Evolutionary conservation across 2,113 vertebrate genomes (phyloP).

Genomic region (Serilophus lunatus): DNA sequence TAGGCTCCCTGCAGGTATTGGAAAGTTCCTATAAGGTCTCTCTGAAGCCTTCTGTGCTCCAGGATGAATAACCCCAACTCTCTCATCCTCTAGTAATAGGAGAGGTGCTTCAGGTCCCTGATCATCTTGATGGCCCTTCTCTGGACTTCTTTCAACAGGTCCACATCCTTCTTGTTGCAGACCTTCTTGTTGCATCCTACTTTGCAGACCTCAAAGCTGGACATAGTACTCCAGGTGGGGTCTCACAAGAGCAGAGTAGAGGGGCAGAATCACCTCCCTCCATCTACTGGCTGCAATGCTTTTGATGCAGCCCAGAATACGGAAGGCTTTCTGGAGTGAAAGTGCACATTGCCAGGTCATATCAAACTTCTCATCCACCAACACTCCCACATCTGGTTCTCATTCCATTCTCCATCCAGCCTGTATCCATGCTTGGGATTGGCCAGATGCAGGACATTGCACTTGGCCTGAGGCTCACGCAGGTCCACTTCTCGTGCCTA

Average conservation of each 20-base stretch:
- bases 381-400: neutral
- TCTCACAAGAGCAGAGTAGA: neutral
- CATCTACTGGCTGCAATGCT: neutral
- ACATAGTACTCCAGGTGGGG: neutral
- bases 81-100: neutral
- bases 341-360: neutral
- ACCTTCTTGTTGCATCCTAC: too few relatives aligned
- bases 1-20: neutral
- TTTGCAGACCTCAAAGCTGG: neutral
- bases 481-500: neutral
- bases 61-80: neutral
- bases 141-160: neutral
- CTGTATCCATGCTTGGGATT: neutral
- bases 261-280: neutral
- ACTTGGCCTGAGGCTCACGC: too few relatives aligned
- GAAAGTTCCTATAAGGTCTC: neutral
- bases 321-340: neutral
- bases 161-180: neutral
- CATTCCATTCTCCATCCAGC: accelerated
- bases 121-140: neutral
- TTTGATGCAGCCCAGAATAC: neutral
- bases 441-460: neutral
- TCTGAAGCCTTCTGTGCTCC: neutral
- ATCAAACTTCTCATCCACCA: neutral
- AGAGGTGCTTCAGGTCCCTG: neutral